phyloP scores from a whole-genome alignment of 2,797 vertebrate species.

The Rhabdophis nuchalis region DNA sequence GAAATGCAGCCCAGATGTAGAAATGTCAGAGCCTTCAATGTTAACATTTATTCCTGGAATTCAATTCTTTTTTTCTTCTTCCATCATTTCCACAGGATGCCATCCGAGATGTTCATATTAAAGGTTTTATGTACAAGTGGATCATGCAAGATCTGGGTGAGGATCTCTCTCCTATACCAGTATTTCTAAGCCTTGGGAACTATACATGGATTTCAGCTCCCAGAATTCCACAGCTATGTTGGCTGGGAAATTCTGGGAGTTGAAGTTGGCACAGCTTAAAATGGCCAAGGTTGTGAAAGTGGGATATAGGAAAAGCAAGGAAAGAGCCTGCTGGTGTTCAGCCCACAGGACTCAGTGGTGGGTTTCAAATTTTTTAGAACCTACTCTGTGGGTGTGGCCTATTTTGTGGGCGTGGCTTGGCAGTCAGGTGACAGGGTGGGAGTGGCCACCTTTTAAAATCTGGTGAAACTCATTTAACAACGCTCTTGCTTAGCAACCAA shows the following conservation, averaged over 20 bases:
- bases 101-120: constrained; percentile 82
- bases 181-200: not conserved
- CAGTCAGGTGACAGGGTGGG: too few species aligned
- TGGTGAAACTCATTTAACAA: too few species aligned
- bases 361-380: too few species aligned
- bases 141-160: constrained; percentile 80
- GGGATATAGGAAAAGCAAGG: not conserved
- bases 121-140: constrained; percentile 88
- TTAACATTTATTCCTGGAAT: not conserved
- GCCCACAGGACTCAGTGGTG: too few species aligned
- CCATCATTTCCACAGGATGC: constrained; percentile 71
- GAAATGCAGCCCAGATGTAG: not conserved
- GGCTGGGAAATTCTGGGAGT: not conserved
- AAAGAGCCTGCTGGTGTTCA: not conserved
- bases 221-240: not conserved
- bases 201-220: not conserved
- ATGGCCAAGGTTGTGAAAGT: not conserved
- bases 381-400: too few species aligned
- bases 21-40: not conserved
- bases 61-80: not conserved
- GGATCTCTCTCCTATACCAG: constrained; percentile 20
- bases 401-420: too few species aligned
- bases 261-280: not conserved
- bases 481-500: too few species aligned
- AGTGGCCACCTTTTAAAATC: too few species aligned